Base-by-base conservation (phyloP, 2,888 invertebrate species). In the Cosmia pyralina region DNA sequence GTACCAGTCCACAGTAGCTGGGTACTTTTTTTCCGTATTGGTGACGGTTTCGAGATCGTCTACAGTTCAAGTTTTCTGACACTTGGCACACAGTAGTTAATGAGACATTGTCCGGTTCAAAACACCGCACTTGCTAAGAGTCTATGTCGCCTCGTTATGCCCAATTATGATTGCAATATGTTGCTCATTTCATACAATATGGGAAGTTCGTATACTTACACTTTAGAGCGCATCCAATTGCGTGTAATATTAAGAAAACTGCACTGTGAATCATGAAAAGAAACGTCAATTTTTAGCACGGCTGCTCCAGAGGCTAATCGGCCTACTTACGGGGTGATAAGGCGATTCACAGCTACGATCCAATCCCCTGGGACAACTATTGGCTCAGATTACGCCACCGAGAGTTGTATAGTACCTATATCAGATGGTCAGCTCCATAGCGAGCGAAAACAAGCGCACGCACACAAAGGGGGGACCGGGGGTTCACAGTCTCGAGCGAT, bases 351-450 rank as follows among this genome's bases (percentile, higher is more conserved):
- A 17, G 63, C 52, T 28, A 6, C 34, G 60, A 48, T 46, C 34
- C 11, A 38, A 64, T 78, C 78, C 38, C 60, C 57, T n/a, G 60
- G 55, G 74, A 53, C 41, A 8, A 46, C 38, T 65, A 69, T 69
- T 46, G 64, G 44, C 4, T 68, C 19, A 50, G 79, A 60, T 78
- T 65, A 78, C 57, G 60, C 46, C 15, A 28, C 8, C 13, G n/a
- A 22, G 34, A 41, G 13, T 13, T 48, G 22, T 34, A 38, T 13
- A 13, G 38, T 53, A 53, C 53, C 13, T 28, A 15, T 22, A 38
- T 4, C 5, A 59, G n/a, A 59, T n/a, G 59, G 59, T n/a, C 1
- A 2, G 17, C 55, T 55, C 22, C 5, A 22, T 22, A 22, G 22
- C 3, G 22, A 22, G 6, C 13, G 7, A 7, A 53, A 53, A 53